phyloP scores from a whole-genome alignment of 2,113 vertebrate species.

The Tor tambroides region DNA sequence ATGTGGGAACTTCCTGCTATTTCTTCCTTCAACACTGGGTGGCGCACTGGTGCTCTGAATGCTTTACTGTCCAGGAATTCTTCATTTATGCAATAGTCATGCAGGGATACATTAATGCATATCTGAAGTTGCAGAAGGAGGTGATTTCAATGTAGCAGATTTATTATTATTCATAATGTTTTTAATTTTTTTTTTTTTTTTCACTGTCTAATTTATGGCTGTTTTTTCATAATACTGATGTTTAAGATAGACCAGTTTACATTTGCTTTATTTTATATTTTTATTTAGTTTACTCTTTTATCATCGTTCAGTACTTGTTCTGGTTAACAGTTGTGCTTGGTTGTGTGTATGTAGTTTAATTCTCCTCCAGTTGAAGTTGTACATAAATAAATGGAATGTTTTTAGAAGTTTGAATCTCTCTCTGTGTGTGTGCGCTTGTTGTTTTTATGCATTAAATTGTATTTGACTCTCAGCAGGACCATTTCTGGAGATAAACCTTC shows the following conservation, averaged over 20 bases:
- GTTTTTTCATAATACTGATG: no score
- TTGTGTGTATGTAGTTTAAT: neutral
- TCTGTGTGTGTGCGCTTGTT: neutral
- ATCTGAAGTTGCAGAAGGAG: neutral
- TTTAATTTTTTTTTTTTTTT: neutral
- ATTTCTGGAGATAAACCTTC: no score
- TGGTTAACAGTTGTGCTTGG: neutral
- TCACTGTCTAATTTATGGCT: neutral
- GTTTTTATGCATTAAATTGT: no score
- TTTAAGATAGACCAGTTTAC: neutral
- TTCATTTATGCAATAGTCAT: neutral
- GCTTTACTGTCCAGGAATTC: neutral
- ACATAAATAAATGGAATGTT: neutral
- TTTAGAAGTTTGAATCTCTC: no score
- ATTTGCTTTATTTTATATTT: neutral
- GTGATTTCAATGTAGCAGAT: neutral
- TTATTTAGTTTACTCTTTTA: neutral
- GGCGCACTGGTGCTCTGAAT: neutral
- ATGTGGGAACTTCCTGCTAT: neutral
- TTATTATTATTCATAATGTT: neutral
- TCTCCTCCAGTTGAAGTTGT: neutral
- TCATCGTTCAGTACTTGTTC: neutral
- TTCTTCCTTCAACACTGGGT: neutral
- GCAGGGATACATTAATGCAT: neutral
- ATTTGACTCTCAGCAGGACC: no score